These are phyloP conservation scores for Microchirus variegatus DNA, from an alignment of 2,797 vertebrate species.

Conservation along the genomic window DNA sequence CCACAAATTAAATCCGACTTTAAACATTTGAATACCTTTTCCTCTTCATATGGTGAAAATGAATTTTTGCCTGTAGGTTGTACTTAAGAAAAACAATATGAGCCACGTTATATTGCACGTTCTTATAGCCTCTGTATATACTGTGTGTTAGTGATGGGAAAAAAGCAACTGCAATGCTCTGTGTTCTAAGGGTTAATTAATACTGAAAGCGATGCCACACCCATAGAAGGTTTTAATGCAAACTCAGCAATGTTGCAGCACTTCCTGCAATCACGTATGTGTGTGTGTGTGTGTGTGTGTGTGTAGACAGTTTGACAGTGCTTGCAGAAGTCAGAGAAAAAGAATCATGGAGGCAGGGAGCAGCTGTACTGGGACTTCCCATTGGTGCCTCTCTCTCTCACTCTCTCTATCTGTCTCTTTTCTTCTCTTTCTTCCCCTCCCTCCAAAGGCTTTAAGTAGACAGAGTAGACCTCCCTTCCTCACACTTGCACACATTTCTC, in stretches of 20 bases:
- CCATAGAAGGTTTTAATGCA: too few relatives aligned
- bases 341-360: slow-evolving; percentile 48
- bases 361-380: slow-evolving; percentile 59
- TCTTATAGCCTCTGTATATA: too few relatives aligned
- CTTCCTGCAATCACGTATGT: not conserved
- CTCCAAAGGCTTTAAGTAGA: slow-evolving; percentile 49
- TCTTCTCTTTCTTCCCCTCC: slow-evolving; percentile 24
- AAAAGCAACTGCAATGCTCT: too few relatives aligned
- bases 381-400: slow-evolving; percentile 47
- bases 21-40: too few relatives aligned
- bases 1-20: too few relatives aligned
- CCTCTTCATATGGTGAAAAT: too few relatives aligned
- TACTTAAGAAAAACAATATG: too few relatives aligned
- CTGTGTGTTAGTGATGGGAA: too few relatives aligned
- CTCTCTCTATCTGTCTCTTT: slow-evolving; percentile 25
- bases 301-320: slow-evolving; percentile 58
- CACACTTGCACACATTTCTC: slow-evolving; percentile 22
- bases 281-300: slow-evolving; percentile 16
- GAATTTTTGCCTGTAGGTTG: too few relatives aligned
- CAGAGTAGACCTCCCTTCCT: slow-evolving; percentile 42
- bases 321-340: slow-evolving; percentile 39
- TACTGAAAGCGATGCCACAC: not conserved
- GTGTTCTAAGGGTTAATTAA: too few relatives aligned
- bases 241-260: too few relatives aligned
- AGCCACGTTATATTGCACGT: too few relatives aligned